Conservation (phyloP, 2,888 invertebrate species). For the Drosophila macrothrix region DNA sequence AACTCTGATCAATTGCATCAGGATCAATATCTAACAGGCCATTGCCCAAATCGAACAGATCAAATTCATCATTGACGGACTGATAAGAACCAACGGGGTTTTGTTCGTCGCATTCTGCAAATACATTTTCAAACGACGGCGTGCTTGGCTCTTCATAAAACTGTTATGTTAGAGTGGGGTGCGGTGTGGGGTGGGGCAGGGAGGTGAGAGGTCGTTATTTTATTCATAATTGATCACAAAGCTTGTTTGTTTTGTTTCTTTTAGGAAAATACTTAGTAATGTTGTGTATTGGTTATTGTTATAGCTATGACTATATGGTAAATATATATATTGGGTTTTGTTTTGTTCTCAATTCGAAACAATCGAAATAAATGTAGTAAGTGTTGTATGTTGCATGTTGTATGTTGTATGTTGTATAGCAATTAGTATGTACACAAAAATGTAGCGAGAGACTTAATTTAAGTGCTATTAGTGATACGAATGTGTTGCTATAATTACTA, state of each 20-base stretch:
- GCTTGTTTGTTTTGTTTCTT: conserved; percentile 41
- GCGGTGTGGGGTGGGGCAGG: conserved; percentile 55
- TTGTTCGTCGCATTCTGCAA: conserved; percentile 42
- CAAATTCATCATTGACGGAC: conserved; percentile 11
- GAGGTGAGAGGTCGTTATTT: conserved; percentile 66
- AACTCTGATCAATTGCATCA: conserved; percentile 50
- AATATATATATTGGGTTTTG: conserved; percentile 22
- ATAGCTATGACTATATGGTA: conserved; percentile 47
- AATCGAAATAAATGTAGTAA: conserved; percentile 17
- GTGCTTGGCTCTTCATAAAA: conserved; percentile 63
- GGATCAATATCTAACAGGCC: conserved; percentile 57
- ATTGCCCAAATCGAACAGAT: conserved; percentile 42
- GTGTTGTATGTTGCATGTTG: conserved; percentile 23
- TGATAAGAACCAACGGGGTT: conserved; percentile 4
- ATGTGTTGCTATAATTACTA: conserved; percentile 22
- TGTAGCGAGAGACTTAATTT: conserved; percentile 36
- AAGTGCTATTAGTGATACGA: conserved; percentile 50
- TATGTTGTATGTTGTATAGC: conserved; percentile 30
- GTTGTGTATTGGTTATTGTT: conserved; percentile 29
- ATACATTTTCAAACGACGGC: conserved; percentile 59
- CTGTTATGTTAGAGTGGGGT: conserved; percentile 46
- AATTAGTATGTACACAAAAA: conserved; percentile 44
- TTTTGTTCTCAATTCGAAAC: conserved; percentile 3
- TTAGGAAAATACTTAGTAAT: conserved; percentile 51
- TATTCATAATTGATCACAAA: conserved; percentile 73